phyloP scores from a whole-genome alignment of 2,888 invertebrate species.

The Hedya salicella region DNA sequence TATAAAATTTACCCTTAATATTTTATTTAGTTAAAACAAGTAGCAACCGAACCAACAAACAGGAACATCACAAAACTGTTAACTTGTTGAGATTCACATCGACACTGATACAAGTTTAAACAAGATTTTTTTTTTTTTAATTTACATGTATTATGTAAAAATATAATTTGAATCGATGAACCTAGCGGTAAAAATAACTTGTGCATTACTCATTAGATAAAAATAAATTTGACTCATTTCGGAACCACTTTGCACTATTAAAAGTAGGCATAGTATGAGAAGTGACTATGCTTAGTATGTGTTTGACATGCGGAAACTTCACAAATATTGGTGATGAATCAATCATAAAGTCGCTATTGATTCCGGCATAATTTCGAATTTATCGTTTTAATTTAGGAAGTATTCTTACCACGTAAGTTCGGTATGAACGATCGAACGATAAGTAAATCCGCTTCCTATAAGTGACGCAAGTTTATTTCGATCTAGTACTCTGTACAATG shows the following conservation, averaged over 20 bases:
- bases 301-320: conserved; percentile 65
- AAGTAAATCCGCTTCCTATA: conserved; percentile 76
- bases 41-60: no score
- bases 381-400: conserved; percentile 77
- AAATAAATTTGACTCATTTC: neutral
- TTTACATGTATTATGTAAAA: no score
- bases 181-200: neutral
- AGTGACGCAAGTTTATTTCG: conserved; percentile 47
- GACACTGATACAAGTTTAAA: no score
- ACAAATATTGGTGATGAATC: conserved; percentile 64
- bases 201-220: neutral
- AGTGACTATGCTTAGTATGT: neutral
- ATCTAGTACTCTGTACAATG: conserved; percentile 60
- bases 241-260: neutral
- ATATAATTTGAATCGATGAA: neutral
- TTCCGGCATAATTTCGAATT: conserved; percentile 77
- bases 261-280: neutral
- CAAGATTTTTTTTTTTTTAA: no score
- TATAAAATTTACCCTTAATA: no score
- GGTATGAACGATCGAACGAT: conserved; percentile 62
- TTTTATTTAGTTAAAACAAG: no score
- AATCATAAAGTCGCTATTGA: conserved; percentile 63
- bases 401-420: conserved; percentile 67
- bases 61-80: no score
- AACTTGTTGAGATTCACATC: no score